These are phyloP conservation scores for Huso huso DNA, from an alignment of 2,797 vertebrate genomes.

Conservation along the genomic window DNA sequence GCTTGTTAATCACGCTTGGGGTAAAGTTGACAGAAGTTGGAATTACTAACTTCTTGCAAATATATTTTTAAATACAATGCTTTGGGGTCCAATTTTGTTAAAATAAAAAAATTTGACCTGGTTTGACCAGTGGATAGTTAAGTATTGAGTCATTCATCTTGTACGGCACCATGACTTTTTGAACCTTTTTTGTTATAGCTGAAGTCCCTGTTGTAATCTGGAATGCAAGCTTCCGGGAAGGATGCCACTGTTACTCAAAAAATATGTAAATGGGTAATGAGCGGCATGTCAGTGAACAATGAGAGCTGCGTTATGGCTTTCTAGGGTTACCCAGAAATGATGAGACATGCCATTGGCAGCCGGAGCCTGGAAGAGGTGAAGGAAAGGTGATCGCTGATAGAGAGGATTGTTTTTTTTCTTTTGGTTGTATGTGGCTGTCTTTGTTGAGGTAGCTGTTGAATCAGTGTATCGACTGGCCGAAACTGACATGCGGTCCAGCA, in stretches of 20 bases:
- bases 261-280: constrained; percentile 48
- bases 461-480: constrained; percentile 43
- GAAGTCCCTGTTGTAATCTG: constrained; percentile 62
- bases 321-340: constrained; percentile 35
- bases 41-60: no score
- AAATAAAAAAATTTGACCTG: constrained; percentile 55
- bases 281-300: constrained; percentile 41
- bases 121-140: constrained; percentile 46
- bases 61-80: no score
- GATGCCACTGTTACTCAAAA: constrained; percentile 48
- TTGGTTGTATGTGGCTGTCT: constrained; percentile 38
- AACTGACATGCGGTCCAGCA: constrained; percentile 45
- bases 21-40: no score
- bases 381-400: constrained; percentile 46
- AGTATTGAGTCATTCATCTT: constrained; percentile 52
- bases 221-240: constrained; percentile 74
- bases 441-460: constrained; percentile 47
- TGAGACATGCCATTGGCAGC: constrained; percentile 37
- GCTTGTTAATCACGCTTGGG: no score
- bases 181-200: constrained; percentile 51
- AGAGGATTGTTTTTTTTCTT: constrained; percentile 60
- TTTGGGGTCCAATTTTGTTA: constrained; percentile 33
- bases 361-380: constrained; percentile 36
- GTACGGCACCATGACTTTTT: constrained; percentile 54
- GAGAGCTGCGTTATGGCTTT: constrained; percentile 33